A percentile compares a stretch with the other conserved stretches of the same genome.
Conservation (phyloP, 1,140 invertebrate genomes). For the Habropoda laboriosa region DNA sequence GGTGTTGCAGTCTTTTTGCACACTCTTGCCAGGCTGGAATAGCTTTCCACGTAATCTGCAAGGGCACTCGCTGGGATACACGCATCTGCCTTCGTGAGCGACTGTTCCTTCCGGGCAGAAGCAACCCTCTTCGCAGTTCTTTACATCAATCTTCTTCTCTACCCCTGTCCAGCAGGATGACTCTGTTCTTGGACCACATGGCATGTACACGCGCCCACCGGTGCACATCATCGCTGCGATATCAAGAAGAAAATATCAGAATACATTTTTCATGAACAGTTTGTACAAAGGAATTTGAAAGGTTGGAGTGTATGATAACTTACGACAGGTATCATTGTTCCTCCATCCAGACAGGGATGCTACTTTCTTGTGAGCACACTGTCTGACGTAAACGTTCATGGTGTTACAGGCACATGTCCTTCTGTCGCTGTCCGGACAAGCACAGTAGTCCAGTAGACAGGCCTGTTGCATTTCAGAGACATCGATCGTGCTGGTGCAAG, state of each 20-base stretch:
- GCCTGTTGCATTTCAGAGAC: slow-evolving; percentile 83
- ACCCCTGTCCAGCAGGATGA: slow-evolving; percentile 81
- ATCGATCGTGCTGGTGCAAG: slow-evolving; percentile 85
- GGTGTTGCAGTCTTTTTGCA: slow-evolving; percentile 92
- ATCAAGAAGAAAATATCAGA: background rate
- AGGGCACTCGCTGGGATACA: slow-evolving; percentile 87
- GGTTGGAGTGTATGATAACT: slow-evolving; percentile 83
- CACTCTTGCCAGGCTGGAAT: slow-evolving; percentile 87
- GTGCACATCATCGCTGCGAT: slow-evolving; percentile 87
- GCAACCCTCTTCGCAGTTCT: slow-evolving; percentile 91
- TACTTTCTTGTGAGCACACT: slow-evolving; percentile 87
- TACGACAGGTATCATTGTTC: slow-evolving; percentile 88
- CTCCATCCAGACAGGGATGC: slow-evolving; percentile 87
- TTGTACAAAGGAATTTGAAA: background rate
- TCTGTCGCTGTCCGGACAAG: slow-evolving; percentile 83
- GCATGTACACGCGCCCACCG: slow-evolving; percentile 86
- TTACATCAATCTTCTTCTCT: slow-evolving; percentile 67
- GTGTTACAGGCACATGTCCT: slow-evolving; percentile 89
- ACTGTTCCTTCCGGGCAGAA: slow-evolving; percentile 90
- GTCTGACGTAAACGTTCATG: slow-evolving; percentile 88
- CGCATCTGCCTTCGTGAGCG: slow-evolving; percentile 88
- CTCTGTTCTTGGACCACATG: slow-evolving; percentile 86
- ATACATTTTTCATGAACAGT: background rate
- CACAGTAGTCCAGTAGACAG: slow-evolving; percentile 90
- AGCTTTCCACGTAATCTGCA: slow-evolving; percentile 89